A percentile compares a stretch with the other conserved stretches of the same genome.
phyloP scores from a whole-genome alignment of 2,113 vertebrate species.

The Apistogramma diplotaenia region DNA sequence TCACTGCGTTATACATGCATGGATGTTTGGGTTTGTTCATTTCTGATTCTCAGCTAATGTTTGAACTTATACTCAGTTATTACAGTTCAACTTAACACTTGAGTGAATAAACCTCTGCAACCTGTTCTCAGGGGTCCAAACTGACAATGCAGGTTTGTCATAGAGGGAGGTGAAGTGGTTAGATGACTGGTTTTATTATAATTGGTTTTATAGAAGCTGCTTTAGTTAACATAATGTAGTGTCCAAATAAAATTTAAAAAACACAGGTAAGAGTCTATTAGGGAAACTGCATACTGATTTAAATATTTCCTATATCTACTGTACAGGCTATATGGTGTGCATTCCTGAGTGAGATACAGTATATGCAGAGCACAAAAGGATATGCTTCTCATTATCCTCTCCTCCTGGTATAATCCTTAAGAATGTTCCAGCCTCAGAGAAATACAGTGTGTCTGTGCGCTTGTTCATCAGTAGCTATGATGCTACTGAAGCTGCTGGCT shows the following conservation, averaged over 20 bases:
- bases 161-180: not conserved
- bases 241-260: not conserved
- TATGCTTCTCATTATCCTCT: not conserved
- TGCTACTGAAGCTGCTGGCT: not conserved
- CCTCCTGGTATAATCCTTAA: not conserved
- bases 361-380: not conserved
- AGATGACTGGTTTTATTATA: not conserved
- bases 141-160: not conserved
- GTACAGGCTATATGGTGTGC: not conserved
- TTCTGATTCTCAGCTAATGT: not conserved
- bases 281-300: not conserved
- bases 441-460: not conserved
- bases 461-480: not conserved
- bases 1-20: not conserved
- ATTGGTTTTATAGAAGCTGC: not conserved
- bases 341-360: not conserved
- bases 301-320: not conserved
- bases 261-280: not conserved
- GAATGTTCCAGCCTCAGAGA: not conserved
- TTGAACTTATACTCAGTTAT: not conserved
- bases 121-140: not conserved
- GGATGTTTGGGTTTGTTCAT: not conserved
- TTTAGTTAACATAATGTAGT: not conserved
- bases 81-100: not conserved
- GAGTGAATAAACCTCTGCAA: not conserved